phyloP scores from a whole-genome alignment of 2,113 vertebrate species.

The Seriola dumerili region DNA sequence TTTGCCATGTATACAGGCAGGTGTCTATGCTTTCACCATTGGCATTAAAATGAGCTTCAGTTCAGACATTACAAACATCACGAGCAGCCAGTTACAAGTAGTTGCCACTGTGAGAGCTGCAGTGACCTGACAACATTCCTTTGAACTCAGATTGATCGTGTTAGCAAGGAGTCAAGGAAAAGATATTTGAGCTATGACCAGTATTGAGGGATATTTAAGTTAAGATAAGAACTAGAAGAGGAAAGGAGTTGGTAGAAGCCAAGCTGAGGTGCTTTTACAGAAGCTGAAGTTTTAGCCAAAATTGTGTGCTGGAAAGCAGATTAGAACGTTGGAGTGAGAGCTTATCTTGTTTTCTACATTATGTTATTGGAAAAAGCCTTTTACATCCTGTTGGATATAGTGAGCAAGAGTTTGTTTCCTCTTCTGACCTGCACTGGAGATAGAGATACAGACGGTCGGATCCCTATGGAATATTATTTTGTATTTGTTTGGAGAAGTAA shows the following conservation, averaged over 20 bases:
- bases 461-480: background rate
- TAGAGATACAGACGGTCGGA: background rate
- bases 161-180: background rate
- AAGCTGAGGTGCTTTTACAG: background rate
- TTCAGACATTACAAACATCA: background rate
- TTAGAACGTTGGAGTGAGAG: background rate
- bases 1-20: background rate
- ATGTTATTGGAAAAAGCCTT: background rate
- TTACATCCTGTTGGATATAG: background rate
- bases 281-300: background rate
- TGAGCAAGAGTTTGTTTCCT: conserved; percentile 22
- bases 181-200: background rate
- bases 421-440: background rate
- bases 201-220: background rate
- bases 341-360: conserved; percentile 30
- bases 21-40: background rate
- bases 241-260: background rate
- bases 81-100: background rate
- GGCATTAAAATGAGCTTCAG: background rate
- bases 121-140: conserved; percentile 42
- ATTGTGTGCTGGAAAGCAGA: background rate
- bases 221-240: background rate
- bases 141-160: background rate
- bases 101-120: background rate
- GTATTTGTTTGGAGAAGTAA: background rate